phyloP scores from a whole-genome alignment of 2,888 invertebrate species.

The Habrosyne pyritoides region DNA sequence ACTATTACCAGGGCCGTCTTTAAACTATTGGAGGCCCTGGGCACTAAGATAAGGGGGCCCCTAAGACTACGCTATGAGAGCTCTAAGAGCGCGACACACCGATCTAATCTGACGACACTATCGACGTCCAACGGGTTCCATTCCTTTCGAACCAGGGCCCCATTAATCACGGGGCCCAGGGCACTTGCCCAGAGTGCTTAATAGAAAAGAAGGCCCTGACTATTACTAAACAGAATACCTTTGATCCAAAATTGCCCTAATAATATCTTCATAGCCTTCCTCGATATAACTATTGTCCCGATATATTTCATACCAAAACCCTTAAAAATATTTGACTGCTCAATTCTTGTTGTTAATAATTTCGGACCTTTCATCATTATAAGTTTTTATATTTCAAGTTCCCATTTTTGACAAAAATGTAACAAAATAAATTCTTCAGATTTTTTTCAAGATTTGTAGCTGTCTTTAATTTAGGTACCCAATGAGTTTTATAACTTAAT shows the following conservation, averaged over 20 bases:
- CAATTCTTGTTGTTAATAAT: slow-evolving; percentile 33
- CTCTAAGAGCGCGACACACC: too few species aligned
- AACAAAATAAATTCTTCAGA: not conserved
- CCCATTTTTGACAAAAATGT: slow-evolving; percentile 10
- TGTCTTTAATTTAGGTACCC: not conserved
- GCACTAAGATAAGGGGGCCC: too few species aligned
- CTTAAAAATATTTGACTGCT: slow-evolving; percentile 27
- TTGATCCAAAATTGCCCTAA: not conserved
- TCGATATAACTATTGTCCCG: slow-evolving; percentile 24
- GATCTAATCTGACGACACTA: too few species aligned
- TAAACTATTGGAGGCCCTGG: too few species aligned
- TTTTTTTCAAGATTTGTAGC: not conserved
- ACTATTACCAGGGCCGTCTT: too few species aligned
- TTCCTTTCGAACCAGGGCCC: too few species aligned
- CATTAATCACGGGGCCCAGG: too few species aligned
- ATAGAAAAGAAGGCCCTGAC: too few species aligned
- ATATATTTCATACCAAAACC: slow-evolving; percentile 34
- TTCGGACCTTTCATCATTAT: slow-evolving; percentile 29
- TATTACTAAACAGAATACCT: too few species aligned
- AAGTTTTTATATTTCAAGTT: slow-evolving; percentile 24
- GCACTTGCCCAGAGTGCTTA: too few species aligned
- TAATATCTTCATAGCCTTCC: not conserved
- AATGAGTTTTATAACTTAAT: not conserved
- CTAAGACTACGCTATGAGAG: too few species aligned
- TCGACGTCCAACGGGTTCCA: too few species aligned